These are phyloP conservation scores for Myanophis thanlyinensis DNA, from an alignment of 2,113 vertebrate genomes.

Conservation along the genomic window DNA sequence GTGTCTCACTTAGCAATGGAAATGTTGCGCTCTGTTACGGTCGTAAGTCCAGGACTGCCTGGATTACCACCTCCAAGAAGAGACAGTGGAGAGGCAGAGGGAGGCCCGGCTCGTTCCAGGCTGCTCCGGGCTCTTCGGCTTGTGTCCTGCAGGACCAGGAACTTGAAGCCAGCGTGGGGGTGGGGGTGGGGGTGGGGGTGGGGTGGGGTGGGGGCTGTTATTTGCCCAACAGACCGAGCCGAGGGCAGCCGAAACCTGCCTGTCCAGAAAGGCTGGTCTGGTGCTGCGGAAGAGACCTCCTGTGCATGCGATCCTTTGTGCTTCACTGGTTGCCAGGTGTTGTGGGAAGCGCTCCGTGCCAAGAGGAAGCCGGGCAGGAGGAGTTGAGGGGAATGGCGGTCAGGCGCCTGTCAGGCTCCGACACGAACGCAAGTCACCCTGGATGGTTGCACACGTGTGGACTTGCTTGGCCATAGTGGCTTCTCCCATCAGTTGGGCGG, in stretches of 20 bases:
- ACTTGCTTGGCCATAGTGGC: too few species aligned
- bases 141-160: background rate
- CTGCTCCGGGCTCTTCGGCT: background rate
- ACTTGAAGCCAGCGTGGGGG: background rate
- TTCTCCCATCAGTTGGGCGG: too few species aligned
- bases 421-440: background rate
- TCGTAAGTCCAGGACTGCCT: too few species aligned
- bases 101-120: too few species aligned
- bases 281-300: accelerated
- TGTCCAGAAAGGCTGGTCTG: background rate
- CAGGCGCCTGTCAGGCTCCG: background rate
- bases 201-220: background rate
- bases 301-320: background rate
- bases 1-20: background rate
- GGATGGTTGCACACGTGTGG: background rate
- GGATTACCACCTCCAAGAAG: background rate
- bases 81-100: background rate
- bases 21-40: too few species aligned
- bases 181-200: too few species aligned
- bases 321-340: background rate
- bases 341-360: background rate
- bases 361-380: background rate
- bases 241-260: background rate
- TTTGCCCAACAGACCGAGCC: background rate
- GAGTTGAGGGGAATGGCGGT: background rate